A percentile compares a stretch with the other conserved stretches of the same genome.
Conservation (phyloP, 1,140 invertebrate species). For the Drosophila willistoni region DNA sequence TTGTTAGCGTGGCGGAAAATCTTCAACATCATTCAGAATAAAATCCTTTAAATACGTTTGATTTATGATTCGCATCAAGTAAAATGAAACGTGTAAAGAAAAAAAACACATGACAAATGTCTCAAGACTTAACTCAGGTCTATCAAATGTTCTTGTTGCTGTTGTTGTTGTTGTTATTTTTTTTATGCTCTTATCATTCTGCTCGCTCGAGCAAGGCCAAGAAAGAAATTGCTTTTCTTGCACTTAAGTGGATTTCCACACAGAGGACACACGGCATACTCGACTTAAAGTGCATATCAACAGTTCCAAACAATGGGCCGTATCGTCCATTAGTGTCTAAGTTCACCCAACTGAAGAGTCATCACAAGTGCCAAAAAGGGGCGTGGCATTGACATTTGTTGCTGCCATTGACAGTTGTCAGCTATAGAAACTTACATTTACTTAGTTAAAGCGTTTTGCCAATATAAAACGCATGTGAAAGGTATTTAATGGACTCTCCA, state of each 20-base stretch:
- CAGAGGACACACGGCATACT: not conserved
- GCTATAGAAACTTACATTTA: not conserved
- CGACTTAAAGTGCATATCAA: constrained; percentile 5
- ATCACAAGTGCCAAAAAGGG: not conserved
- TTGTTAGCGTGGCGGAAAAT: constrained; percentile 11
- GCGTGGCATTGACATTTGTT: constrained; percentile 16
- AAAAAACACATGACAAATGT: constrained; percentile 30
- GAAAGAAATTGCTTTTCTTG: constrained; percentile 17
- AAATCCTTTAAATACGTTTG: constrained; percentile 41
- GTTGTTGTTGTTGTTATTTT: not conserved
- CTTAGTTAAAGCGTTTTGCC: too few species aligned
- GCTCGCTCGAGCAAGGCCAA: constrained; percentile 4
- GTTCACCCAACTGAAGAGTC: constrained; percentile 6
- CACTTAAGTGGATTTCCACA: constrained; percentile 15
- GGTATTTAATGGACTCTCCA: too few species aligned
- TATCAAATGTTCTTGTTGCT: not conserved
- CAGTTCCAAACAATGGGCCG: constrained; percentile 9
- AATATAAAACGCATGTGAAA: too few species aligned
- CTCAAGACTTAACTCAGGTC: constrained; percentile 22
- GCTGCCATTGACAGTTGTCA: constrained; percentile 13
- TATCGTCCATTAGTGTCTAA: constrained; percentile 4
- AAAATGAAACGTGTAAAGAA: constrained; percentile 1
- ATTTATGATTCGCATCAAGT: constrained; percentile 36
- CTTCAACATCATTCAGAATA: constrained; percentile 1
- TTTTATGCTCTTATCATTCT: constrained; percentile 13